Base-by-base conservation (phyloP, 2,888 invertebrate genomes). In the Cyrtodaria siliqua region DNA sequence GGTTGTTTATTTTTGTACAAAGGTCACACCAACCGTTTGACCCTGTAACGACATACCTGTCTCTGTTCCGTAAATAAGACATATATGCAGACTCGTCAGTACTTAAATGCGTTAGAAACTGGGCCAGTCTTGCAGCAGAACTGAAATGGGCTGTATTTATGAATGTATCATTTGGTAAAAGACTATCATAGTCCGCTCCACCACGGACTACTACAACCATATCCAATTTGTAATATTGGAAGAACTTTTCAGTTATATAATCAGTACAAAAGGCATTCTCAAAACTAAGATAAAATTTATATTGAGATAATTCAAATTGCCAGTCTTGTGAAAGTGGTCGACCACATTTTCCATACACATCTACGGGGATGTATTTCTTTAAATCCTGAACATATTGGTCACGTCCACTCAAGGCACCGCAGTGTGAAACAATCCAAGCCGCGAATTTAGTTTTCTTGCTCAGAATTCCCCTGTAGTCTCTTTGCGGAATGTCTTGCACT, bases 231-330 rank as follows among this genome's bases (percentile, higher is more conserved):
- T 89, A 78, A 9, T 82, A 71, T 6, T 77, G 71, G 63, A 86
- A 89, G 14, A 90, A 79, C 55, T 91, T 91, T 59, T 91, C 91
- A 0, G 81, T 90, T 0, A 91, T 83, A 76, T 91, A 91, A 64
- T 91, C 89, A n/a, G 71, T 68, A 70, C 91, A 91, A 4, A 89
- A 56, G 1, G 87, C 87, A 71, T 91, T 91, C 74, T 91, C 90
- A 47, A 90, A 90, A 1, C 88, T 82, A 14, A 91, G 66, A 66
- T 89, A 89, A 61, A 88, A 91, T 55, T 87, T 74, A 77, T 91
- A 90, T 3, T 77, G 55, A 27, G 74, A 33, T 12, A 74, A 74
- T 18, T 85, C 20, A 0, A 14, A 20, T 9, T 2, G 16, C 16
- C 44, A 18, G 4, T 59, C 40, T 24, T 23, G 12, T n/a, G 57